phyloP scores from a whole-genome alignment of 1,140 invertebrate species.

The Leptinotarsa undecemlineata region DNA sequence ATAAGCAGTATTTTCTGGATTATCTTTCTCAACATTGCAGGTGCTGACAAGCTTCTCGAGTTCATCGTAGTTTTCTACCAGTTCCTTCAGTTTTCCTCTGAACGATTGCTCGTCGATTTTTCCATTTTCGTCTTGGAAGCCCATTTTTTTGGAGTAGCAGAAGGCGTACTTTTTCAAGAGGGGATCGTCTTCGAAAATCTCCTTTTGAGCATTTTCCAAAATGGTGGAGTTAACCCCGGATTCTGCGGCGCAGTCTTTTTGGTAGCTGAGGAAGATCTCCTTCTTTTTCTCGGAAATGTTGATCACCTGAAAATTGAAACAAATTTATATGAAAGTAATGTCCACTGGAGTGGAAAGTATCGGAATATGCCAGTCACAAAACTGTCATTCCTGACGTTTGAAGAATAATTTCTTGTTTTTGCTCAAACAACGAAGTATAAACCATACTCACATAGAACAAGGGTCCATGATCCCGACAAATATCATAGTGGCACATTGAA shows the following conservation, averaged over 20 bases:
- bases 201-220: conserved; percentile 53
- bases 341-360: not conserved
- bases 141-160: conserved; percentile 56
- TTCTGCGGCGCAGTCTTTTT: conserved; percentile 54
- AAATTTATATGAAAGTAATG: too few species aligned
- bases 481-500: conserved; percentile 14
- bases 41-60: conserved; percentile 47
- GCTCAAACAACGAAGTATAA: not conserved
- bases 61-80: conserved; percentile 54
- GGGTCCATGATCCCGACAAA: conserved; percentile 9
- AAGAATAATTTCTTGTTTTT: not conserved
- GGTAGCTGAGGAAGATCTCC: not conserved
- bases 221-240: conserved; percentile 51
- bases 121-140: conserved; percentile 49
- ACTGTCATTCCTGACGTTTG: too few species aligned
- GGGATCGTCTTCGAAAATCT: conserved; percentile 53
- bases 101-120: conserved; percentile 54
- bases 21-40: conserved; percentile 12
- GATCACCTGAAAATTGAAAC: conserved; percentile 25
- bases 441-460: conserved; percentile 22
- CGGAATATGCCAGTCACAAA: too few species aligned
- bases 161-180: conserved; percentile 50
- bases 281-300: conserved; percentile 52
- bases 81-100: conserved; percentile 34
- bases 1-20: conserved; percentile 55